phyloP scores from a whole-genome alignment of 2,113 vertebrate species.

The Maccullochella peelii region DNA sequence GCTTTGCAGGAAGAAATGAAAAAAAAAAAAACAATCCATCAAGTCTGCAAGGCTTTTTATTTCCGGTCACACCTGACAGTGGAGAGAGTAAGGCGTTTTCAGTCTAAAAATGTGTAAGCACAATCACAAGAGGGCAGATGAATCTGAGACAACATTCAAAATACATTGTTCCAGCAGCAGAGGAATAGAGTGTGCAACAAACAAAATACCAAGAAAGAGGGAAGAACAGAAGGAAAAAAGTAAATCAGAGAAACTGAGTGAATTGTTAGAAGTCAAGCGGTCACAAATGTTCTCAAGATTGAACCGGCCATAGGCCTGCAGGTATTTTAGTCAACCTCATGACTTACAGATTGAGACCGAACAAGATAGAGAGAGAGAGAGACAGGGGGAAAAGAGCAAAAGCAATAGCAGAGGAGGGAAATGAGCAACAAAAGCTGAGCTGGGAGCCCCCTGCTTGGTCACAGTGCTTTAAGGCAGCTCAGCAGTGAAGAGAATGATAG shows the following conservation, averaged over 20 bases:
- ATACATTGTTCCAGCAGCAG: neutral
- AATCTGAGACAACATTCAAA: neutral
- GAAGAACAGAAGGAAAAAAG: neutral
- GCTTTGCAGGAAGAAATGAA: neutral
- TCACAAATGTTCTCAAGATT: slow-evolving; percentile 65
- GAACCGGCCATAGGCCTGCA: slow-evolving; percentile 52
- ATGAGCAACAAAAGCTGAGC: slow-evolving; percentile 70
- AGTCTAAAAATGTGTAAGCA: slow-evolving; percentile 5
- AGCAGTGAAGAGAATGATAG: slow-evolving; percentile 69
- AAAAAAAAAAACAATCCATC: neutral
- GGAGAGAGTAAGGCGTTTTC: slow-evolving; percentile 24
- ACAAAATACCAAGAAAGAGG: neutral
- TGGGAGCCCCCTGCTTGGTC: slow-evolving; percentile 72
- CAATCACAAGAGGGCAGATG: neutral
- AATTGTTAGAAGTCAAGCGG: slow-evolving; percentile 49
- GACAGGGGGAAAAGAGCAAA: slow-evolving; percentile 24
- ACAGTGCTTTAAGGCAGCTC: slow-evolving; percentile 70
- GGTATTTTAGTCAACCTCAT: slow-evolving; percentile 58
- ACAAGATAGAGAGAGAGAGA: slow-evolving; percentile 10
- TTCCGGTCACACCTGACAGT: neutral
- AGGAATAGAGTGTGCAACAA: neutral
- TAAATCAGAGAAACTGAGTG: slow-evolving; percentile 35
- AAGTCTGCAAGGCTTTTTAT: slow-evolving; percentile 3
- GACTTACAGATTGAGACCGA: slow-evolving; percentile 49
- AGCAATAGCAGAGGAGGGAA: slow-evolving; percentile 47